Percentiles rank a stretch among this genome's conserved stretches.
phyloP scores from a whole-genome alignment of 1,140 invertebrate species.

The Danaus melanippus region DNA sequence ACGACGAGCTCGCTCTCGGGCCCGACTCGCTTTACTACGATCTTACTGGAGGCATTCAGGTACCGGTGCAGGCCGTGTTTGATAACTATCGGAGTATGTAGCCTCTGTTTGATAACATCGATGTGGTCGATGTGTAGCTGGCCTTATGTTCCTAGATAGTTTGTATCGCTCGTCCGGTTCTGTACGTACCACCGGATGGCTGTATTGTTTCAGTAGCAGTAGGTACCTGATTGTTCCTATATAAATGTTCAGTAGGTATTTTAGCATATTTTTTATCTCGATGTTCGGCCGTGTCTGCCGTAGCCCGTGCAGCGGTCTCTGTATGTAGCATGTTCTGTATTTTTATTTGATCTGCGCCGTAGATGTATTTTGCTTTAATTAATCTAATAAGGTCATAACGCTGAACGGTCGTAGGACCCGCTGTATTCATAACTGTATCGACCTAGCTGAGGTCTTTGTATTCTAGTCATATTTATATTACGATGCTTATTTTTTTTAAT shows the following conservation, averaged over 20 bases:
- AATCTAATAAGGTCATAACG: no score
- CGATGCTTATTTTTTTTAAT: no score
- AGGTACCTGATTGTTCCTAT: constrained; percentile 64
- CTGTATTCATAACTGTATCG: no score
- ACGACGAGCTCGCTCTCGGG: constrained; percentile 66
- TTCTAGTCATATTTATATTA: no score
- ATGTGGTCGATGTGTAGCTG: constrained; percentile 32
- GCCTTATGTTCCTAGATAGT: constrained; percentile 7
- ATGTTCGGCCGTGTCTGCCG: no score
- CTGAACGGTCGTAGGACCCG: no score
- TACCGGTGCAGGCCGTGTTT: constrained; percentile 36
- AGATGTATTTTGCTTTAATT: constrained; percentile 5
- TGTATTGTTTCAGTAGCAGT: constrained; percentile 24
- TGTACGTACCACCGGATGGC: not conserved
- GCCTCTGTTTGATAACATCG: constrained; percentile 17
- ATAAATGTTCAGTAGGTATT: constrained; percentile 8
- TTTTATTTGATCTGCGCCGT: no score
- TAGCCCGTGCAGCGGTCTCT: no score
- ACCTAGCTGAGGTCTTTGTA: no score
- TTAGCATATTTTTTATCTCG: constrained; percentile 20
- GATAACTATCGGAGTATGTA: constrained; percentile 9
- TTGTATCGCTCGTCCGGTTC: constrained; percentile 10
- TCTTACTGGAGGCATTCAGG: constrained; percentile 70
- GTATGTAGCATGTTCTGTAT: no score
- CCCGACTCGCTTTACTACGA: constrained; percentile 69